Evolutionary conservation across 2,888 invertebrate genomes (phyloP).

Genomic region (Blastobasis lacticolella): DNA sequence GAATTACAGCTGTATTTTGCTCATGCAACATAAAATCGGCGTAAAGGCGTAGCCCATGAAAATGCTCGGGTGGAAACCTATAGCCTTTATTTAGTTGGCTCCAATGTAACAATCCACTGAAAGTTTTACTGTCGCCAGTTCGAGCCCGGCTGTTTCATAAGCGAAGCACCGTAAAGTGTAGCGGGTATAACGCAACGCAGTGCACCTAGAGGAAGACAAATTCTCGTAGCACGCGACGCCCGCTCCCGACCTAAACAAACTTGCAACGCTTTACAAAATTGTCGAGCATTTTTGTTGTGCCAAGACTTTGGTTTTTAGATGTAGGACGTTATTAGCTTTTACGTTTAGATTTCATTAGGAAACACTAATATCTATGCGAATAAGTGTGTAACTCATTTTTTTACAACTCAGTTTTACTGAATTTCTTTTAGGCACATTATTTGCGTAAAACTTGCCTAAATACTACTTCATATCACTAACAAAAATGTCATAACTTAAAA

Average conservation of each 20-base stretch:
- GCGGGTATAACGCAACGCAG: slow-evolving; percentile 27
- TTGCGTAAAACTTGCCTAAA: no score
- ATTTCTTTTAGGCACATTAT: no score
- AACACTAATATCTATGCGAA: no score
- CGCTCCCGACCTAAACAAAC: slow-evolving; percentile 24
- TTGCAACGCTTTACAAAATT: slow-evolving; percentile 22
- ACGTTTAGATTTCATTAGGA: no score
- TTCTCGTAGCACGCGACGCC: slow-evolving; percentile 29
- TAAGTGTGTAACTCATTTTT: no score
- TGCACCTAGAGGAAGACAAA: slow-evolving; percentile 41
- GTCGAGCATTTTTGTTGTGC: slow-evolving; percentile 5
- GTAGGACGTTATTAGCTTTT: no score
- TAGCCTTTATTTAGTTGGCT: slow-evolving; percentile 62
- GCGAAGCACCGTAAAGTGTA: slow-evolving; percentile 41
- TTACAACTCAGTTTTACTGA: no score
- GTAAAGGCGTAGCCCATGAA: slow-evolving; percentile 61
- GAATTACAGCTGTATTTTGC: slow-evolving; percentile 66
- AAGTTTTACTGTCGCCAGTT: slow-evolving; percentile 61
- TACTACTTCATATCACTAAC: no score
- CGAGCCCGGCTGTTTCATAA: slow-evolving; percentile 45
- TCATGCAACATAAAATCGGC: slow-evolving; percentile 66
- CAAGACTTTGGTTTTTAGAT: no score
- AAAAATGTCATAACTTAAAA: no score
- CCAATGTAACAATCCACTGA: slow-evolving; percentile 59
- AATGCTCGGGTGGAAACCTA: slow-evolving; percentile 47